Evolutionary conservation across 1,140 invertebrate genomes (phyloP).

Genomic region (Coelopa frigida): DNA sequence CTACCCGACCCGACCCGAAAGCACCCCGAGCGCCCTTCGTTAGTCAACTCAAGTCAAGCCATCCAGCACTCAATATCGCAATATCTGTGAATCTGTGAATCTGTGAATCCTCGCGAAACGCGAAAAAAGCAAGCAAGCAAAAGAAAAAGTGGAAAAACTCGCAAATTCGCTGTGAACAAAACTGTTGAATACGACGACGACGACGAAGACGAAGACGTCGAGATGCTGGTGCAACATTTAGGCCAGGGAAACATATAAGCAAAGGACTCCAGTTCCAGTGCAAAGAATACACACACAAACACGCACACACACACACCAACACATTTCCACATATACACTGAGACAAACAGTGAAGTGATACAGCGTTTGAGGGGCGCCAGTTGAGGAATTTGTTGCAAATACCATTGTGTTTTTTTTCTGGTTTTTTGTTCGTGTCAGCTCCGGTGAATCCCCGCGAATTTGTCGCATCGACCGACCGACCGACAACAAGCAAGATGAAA

Average conservation of each 20-base stretch:
- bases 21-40: too few species aligned
- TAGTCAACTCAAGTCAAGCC: too few species aligned
- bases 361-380: not conserved
- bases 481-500: constrained; percentile 24
- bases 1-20: too few species aligned
- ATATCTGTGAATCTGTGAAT: too few species aligned
- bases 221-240: not conserved
- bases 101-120: not conserved
- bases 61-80: too few species aligned
- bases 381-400: not conserved
- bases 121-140: not conserved
- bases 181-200: not conserved
- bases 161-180: not conserved
- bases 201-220: too few species aligned
- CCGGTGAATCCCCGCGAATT: not conserved
- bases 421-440: not conserved
- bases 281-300: not conserved
- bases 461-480: not conserved
- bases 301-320: constrained; percentile 7
- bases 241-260: not conserved
- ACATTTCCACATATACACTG: not conserved
- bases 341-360: not conserved
- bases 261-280: not conserved
- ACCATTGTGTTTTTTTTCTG: not conserved
- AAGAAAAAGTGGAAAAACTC: not conserved